Conservation (phyloP, 1,140 invertebrate species). For the Pollicipes pollicipes region DNA sequence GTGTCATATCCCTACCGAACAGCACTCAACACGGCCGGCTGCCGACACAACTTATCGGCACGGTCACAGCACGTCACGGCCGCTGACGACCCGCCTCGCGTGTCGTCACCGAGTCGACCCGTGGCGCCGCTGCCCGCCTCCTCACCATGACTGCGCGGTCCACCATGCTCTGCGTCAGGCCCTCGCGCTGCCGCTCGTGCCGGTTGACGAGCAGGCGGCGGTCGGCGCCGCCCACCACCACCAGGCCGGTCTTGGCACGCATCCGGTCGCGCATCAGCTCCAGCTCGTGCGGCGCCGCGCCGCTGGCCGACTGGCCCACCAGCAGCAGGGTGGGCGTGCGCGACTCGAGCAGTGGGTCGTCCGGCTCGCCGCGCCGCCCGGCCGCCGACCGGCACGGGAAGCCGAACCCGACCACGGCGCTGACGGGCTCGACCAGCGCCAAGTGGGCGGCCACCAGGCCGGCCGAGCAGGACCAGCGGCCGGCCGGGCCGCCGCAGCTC, state of each 20-base stretch:
- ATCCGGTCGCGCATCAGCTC: slow-evolving; percentile 34
- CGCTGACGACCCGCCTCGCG: too few species aligned
- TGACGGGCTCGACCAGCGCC: slow-evolving; percentile 34
- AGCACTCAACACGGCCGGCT: too few species aligned
- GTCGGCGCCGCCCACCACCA: slow-evolving; percentile 67
- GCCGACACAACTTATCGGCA: too few species aligned
- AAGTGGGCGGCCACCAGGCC: slow-evolving; percentile 44
- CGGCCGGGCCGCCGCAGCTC: slow-evolving; percentile 37
- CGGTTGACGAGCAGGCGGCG: slow-evolving; percentile 51
- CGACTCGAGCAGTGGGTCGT: slow-evolving; percentile 54
- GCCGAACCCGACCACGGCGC: slow-evolving; percentile 56
- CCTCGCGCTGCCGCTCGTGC: slow-evolving; percentile 46
- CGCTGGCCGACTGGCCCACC: slow-evolving; percentile 52
- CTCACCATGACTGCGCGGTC: slow-evolving; percentile 51
- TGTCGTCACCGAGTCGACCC: too few species aligned
- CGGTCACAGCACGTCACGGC: too few species aligned
- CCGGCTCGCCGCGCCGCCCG: slow-evolving; percentile 53
- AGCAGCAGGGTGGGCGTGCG: slow-evolving; percentile 58
- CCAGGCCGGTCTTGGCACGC: slow-evolving; percentile 51
- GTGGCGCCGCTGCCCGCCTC: too few species aligned
- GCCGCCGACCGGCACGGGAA: slow-evolving; percentile 57
- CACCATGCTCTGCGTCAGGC: slow-evolving; percentile 62
- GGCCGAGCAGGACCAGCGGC: slow-evolving; percentile 56
- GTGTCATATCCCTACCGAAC: too few species aligned
- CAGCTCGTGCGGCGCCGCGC: slow-evolving; percentile 19